These are phyloP conservation scores for Acrobasis repandana DNA, from an alignment of 2,888 invertebrate species.

Conservation along the genomic window DNA sequence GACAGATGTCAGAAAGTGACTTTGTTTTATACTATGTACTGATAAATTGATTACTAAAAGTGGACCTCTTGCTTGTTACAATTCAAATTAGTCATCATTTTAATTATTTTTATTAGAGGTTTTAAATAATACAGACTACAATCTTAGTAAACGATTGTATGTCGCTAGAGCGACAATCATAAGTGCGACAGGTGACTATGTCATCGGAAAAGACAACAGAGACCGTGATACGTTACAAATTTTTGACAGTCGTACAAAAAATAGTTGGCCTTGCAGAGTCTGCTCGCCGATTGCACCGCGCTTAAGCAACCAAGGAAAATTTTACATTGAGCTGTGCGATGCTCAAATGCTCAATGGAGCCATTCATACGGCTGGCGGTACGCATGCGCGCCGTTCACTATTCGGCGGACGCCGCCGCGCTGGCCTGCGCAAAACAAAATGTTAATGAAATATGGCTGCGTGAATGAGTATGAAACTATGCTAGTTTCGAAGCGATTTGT, in stretches of 20 bases:
- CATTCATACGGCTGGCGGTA: conserved; percentile 64
- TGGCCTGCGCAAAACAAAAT: conserved; percentile 44
- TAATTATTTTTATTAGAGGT: no score
- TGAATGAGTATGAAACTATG: conserved; percentile 24
- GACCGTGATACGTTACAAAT: not conserved
- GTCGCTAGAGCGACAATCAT: no score
- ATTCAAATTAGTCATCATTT: no score
- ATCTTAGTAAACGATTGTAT: no score
- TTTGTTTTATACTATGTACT: no score
- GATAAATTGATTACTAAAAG: no score
- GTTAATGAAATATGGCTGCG: conserved; percentile 40
- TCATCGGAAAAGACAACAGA: no score
- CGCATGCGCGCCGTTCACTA: conserved; percentile 48
- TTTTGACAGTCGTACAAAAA: not conserved
- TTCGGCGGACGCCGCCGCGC: conserved; percentile 45
- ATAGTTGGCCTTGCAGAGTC: not conserved
- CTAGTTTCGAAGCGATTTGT: not conserved
- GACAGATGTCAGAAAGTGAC: no score
- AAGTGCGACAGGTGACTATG: no score
- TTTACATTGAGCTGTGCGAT: conserved; percentile 21
- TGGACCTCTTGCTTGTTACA: no score
- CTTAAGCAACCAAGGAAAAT: conserved; percentile 42
- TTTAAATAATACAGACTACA: no score
- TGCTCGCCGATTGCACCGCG: conserved; percentile 46
- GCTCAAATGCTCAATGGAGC: conserved; percentile 54